These are phyloP conservation scores for Torymus tubicola DNA, from an alignment of 2,888 invertebrate genomes.

Conservation along the genomic window DNA sequence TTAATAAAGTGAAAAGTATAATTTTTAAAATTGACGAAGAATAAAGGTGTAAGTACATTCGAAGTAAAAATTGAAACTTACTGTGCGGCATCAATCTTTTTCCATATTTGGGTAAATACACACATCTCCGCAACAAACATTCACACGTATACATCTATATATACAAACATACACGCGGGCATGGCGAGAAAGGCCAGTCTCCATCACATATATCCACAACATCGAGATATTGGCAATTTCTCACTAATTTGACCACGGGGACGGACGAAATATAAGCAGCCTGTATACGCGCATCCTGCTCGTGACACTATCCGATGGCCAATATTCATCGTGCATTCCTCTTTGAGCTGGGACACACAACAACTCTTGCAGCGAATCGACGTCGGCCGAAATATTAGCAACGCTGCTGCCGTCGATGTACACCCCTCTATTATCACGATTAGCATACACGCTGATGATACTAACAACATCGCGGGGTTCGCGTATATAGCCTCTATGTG, in stretches of 20 bases:
- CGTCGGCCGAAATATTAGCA: slow-evolving; percentile 49
- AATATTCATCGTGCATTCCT: slow-evolving; percentile 59
- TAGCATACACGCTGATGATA: slow-evolving; percentile 47
- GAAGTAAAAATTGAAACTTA: too few species aligned
- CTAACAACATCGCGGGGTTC: slow-evolving; percentile 9
- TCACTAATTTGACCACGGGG: slow-evolving; percentile 50
- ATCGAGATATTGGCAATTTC: slow-evolving; percentile 56
- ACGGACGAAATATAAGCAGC: slow-evolving; percentile 54
- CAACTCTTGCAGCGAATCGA: neutral
- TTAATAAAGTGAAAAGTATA: too few species aligned
- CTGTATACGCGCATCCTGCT: slow-evolving; percentile 60
- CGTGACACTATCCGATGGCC: slow-evolving; percentile 67
- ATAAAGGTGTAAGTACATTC: too few species aligned
- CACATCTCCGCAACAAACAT: too few species aligned
- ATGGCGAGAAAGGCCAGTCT: too few species aligned
- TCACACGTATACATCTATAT: too few species aligned
- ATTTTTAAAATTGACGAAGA: too few species aligned
- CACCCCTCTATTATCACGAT: slow-evolving; percentile 55
- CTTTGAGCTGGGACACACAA: slow-evolving; percentile 18
- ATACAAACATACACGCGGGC: too few species aligned
- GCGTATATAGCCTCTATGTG: too few species aligned
- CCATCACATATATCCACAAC: neutral
- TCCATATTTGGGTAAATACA: too few species aligned
- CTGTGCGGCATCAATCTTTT: too few species aligned
- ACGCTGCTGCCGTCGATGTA: neutral